Conservation (phyloP, 2,797 vertebrate species). For the Schizopygopsis pylzovi region DNA sequence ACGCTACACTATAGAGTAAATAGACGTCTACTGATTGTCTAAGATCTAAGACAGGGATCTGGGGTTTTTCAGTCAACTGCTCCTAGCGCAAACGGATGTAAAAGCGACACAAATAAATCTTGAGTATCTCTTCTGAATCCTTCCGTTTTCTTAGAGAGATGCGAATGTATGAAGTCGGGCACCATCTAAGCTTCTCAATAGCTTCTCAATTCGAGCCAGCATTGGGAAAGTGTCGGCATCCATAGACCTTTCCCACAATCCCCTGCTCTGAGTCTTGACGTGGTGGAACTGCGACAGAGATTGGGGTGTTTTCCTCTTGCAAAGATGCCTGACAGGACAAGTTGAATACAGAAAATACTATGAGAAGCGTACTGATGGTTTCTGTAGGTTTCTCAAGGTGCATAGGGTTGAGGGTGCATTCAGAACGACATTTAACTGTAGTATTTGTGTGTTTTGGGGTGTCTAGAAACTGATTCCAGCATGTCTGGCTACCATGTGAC, state of each 20-base stretch:
- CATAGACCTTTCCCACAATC: constrained; percentile 29
- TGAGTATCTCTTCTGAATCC: constrained; percentile 33
- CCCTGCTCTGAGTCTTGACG: not conserved
- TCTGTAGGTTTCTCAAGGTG: constrained; percentile 67
- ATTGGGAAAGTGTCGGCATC: not conserved
- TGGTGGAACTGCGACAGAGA: constrained; percentile 27
- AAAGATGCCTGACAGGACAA: constrained; percentile 60
- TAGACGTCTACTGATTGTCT: constrained; percentile 56
- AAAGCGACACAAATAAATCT: constrained; percentile 32
- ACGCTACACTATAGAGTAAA: constrained; percentile 58
- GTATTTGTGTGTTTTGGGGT: constrained; percentile 50
- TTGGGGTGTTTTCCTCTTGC: constrained; percentile 50
- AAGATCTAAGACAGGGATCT: constrained; percentile 43
- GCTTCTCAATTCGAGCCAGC: constrained; percentile 48
- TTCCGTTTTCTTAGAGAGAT: constrained; percentile 49
- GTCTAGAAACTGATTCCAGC: constrained; percentile 62
- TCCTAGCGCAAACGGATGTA: constrained; percentile 12
- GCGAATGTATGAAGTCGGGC: constrained; percentile 65
- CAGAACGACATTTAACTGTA: constrained; percentile 56
- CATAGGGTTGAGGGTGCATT: constrained; percentile 75
- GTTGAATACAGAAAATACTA: constrained; percentile 69
- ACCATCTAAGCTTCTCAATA: constrained; percentile 55
- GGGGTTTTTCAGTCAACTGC: constrained; percentile 27
- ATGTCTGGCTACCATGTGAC: constrained; percentile 68
- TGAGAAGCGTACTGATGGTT: constrained; percentile 74